Evolutionary conservation across 1,140 invertebrate genomes (phyloP), one percentile per base, ranked within the genome.

Genomic region (Zaprionus nigranus): DNA sequence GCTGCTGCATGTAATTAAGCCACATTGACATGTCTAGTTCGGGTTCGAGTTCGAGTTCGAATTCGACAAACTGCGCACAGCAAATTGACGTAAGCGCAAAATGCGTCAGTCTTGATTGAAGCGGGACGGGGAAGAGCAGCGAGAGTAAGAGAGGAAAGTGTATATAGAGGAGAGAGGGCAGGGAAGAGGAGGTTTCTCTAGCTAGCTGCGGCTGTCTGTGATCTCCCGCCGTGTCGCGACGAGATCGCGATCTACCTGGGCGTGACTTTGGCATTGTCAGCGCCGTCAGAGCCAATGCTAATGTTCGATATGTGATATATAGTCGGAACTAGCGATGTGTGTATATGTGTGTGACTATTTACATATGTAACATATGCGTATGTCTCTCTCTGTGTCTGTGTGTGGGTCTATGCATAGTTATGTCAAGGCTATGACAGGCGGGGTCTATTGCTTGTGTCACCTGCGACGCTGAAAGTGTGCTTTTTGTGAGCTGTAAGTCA

Each of bases 21-120:
- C 84, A 28, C 85, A 85, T 81, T 90, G 85, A 88, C 85, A 90
- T 85, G 81, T 88, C 84, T 79, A 81, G 84, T 66, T 83, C 65
- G 83, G 80, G 76, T 81, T 84, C 67, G 80, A 66, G 62, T 68
- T 73, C 66, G 66, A 69, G 66, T 68, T 59, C 70, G 67, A 75
- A 59, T 64, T 46, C 73, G 60, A 77, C 69, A 76, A 43, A 73
- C 69, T 46, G 58, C 12, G 58, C 58, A 78, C 78, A 75, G 82
- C 82, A 76, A 86, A 86, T 82, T 88, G 83, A 87, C 84, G 84
- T 90, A 75, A 88, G 83, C 84, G 63, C 63, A 69, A 11, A 11
- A 78, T 87, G 83, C 83, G 83, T 87, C 83, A 87, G 72, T n/a
- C 28, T 46, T 74, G 64, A 74, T 74, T 61, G 71, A 68, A 68